Conservation (phyloP, 2,113 vertebrate species). For the Leptosomus discolor region DNA sequence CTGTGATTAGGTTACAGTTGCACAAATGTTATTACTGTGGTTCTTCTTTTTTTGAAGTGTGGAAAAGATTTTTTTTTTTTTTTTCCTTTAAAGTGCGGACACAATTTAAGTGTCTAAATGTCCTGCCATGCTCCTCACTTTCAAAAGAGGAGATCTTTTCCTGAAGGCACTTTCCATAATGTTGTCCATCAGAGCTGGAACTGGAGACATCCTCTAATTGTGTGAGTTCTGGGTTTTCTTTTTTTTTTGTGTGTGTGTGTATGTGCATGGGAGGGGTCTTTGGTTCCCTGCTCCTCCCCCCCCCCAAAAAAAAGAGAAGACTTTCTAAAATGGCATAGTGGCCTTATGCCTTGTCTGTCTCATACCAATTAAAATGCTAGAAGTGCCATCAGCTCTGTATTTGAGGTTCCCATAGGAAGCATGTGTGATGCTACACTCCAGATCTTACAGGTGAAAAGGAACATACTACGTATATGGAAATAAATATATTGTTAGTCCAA, state of each 20-base stretch:
- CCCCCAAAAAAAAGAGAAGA: too few species aligned
- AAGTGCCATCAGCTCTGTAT: not conserved
- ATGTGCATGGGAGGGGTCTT: not conserved
- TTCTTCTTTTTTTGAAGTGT: not conserved
- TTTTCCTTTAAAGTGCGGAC: not conserved
- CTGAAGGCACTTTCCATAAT: not conserved
- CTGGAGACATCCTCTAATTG: not conserved
- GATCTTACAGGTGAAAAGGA: not conserved
- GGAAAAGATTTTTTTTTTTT: not conserved
- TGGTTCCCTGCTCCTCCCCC: too few species aligned
- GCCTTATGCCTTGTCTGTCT: not conserved
- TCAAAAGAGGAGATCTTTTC: not conserved
- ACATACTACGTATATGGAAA: not conserved
- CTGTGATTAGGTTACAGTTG: not conserved
- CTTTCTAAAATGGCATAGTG: not conserved
- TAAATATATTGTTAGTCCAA: not conserved
- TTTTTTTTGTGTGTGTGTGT: not conserved
- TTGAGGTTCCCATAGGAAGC: not conserved
- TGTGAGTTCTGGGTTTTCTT: not conserved
- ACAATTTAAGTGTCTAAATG: not conserved
- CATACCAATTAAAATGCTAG: not conserved
- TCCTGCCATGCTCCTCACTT: not conserved
- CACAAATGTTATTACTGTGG: not conserved
- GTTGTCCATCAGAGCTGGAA: not conserved
- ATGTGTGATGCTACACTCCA: not conserved